Evolutionary conservation across 2,888 invertebrate species (phyloP).

Genomic region (Apamea anceps): DNA sequence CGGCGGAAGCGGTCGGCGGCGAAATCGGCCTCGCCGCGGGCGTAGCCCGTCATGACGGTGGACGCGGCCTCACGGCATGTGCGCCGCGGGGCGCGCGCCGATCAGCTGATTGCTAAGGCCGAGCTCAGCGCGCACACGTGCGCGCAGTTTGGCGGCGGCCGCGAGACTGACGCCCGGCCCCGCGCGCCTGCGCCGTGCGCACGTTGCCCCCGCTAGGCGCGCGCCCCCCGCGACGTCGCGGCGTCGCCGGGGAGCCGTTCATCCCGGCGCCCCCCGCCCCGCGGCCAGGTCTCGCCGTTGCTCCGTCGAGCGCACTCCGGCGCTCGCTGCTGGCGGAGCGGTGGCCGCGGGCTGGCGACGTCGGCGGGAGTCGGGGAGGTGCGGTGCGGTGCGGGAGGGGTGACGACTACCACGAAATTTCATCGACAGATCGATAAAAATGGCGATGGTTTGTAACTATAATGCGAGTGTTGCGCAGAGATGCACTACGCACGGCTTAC

Average conservation of each 20-base stretch:
- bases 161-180: slow-evolving; percentile 81
- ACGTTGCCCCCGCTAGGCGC: slow-evolving; percentile 70
- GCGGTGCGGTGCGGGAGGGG: slow-evolving; percentile 50
- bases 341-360: slow-evolving; percentile 48
- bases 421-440: slow-evolving; percentile 80
- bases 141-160: slow-evolving; percentile 80
- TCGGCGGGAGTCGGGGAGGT: slow-evolving; percentile 49
- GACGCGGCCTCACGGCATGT: slow-evolving; percentile 88
- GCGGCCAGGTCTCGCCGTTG: slow-evolving; percentile 61
- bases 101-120: slow-evolving; percentile 84
- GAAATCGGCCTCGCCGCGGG: slow-evolving; percentile 88
- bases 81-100: slow-evolving; percentile 87
- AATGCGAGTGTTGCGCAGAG: slow-evolving; percentile 76
- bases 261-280: slow-evolving; percentile 67
- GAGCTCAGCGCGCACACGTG: slow-evolving; percentile 80
- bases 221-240: slow-evolving; percentile 68
- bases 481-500: slow-evolving; percentile 76
- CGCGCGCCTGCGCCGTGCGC: slow-evolving; percentile 80
- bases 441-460: slow-evolving; percentile 73
- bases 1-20: slow-evolving; percentile 87
- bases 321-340: slow-evolving; percentile 38
- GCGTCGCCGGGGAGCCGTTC: slow-evolving; percentile 69
- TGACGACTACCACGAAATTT: slow-evolving; percentile 65
- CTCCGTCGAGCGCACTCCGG: slow-evolving; percentile 30
- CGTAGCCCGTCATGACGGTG: slow-evolving; percentile 89